A percentile compares a stretch with the other conserved stretches of the same genome.
phyloP scores from a whole-genome alignment of 2,888 invertebrate species.

The Keiferia lycopersicella region DNA sequence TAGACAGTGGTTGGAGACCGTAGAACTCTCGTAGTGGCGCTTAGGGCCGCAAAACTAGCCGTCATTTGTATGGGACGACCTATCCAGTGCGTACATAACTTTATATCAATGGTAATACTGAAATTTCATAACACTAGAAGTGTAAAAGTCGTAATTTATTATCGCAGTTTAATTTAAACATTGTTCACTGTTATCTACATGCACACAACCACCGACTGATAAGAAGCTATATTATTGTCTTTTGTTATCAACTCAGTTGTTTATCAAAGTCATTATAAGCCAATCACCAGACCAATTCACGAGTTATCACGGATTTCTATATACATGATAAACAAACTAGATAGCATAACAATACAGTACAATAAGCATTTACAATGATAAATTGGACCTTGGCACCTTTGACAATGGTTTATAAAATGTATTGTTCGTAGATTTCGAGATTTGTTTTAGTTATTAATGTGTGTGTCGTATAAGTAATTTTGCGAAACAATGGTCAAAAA shows the following conservation, averaged over 20 bases:
- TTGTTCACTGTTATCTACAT: not conserved
- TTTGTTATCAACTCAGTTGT: conserved; percentile 1
- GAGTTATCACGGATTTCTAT: not conserved
- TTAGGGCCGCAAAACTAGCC: too few species aligned
- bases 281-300: not conserved
- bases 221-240: not conserved
- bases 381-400: conserved; percentile 4
- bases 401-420: not conserved
- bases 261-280: not conserved
- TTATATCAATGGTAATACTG: too few species aligned
- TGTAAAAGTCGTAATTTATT: too few species aligned
- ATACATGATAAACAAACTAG: conserved; percentile 6
- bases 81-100: too few species aligned
- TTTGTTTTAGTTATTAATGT: not conserved
- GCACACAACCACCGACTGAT: not conserved
- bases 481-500: not conserved
- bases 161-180: too few species aligned
- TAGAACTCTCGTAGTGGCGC: too few species aligned
- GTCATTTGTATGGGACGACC: too few species aligned
- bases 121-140: too few species aligned
- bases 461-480: not conserved
- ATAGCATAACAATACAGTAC: not conserved
- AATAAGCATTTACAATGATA: not conserved
- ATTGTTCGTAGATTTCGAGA: not conserved
- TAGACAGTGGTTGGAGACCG: too few species aligned